A percentile compares a stretch with the other conserved stretches of the same genome.
phyloP scores from a whole-genome alignment of 2,113 vertebrate species.

The Pluvialis apricaria region DNA sequence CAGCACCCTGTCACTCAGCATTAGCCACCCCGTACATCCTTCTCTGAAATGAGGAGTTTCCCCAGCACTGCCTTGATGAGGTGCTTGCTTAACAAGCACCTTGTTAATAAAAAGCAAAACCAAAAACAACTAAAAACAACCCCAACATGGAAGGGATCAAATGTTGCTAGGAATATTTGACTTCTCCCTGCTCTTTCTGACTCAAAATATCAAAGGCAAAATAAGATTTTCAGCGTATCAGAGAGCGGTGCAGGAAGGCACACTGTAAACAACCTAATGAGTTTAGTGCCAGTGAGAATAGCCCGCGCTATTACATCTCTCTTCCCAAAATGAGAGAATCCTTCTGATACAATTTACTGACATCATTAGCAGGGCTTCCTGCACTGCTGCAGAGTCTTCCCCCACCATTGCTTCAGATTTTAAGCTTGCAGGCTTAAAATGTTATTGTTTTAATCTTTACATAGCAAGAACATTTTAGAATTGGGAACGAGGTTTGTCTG shows the following conservation, averaged over 20 bases:
- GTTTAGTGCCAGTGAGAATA: constrained; percentile 62
- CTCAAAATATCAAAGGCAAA: not conserved
- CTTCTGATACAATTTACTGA: constrained; percentile 65
- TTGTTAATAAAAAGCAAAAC: not conserved
- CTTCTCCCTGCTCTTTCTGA: not conserved
- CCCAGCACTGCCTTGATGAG: not conserved
- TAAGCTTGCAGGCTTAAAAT: not conserved
- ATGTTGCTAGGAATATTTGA: not conserved
- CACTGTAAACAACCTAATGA: constrained; percentile 50
- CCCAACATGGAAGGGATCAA: not conserved
- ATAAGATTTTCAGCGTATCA: not conserved
- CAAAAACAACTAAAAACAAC: not conserved
- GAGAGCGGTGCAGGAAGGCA: not conserved
- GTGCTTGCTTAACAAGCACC: not conserved
- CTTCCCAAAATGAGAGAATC: constrained; percentile 64
- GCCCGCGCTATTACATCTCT: constrained; percentile 33
- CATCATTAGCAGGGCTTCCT: constrained; percentile 53
- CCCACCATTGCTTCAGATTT: not conserved
- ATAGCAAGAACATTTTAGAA: not conserved
- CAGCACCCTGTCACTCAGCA: not conserved
- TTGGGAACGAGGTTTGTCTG: not conserved
- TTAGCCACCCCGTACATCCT: rapidly evolving
- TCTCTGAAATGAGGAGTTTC: not conserved
- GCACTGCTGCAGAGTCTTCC: not conserved
- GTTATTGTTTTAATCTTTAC: constrained; percentile 50